A percentile compares a stretch with the other conserved stretches of the same genome.
phyloP scores from a whole-genome alignment of 2,797 vertebrate species.

The Graptemys geographica region DNA sequence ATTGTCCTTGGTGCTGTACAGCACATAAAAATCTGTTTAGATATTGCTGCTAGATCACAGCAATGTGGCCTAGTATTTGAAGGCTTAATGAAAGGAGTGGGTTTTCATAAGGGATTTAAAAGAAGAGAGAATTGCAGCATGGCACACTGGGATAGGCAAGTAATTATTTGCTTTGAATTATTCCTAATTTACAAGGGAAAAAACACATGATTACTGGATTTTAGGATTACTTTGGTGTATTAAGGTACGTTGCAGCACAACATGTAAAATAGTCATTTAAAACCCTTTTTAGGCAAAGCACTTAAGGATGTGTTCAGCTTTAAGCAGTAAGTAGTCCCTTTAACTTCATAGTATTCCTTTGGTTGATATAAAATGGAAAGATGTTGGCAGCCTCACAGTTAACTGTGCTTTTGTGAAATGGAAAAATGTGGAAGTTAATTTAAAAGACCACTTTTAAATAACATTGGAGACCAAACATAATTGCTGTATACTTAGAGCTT shows the following conservation, averaged over 20 bases:
- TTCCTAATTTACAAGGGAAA: background rate
- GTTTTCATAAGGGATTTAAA: background rate
- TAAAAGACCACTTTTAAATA: constrained; percentile 30
- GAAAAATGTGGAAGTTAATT: background rate
- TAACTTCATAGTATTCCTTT: background rate
- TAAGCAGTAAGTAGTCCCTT: background rate
- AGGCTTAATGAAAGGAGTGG: too few relatives aligned
- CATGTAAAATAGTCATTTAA: background rate
- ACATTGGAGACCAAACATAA: background rate
- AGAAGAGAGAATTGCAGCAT: background rate
- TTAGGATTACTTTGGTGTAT: background rate
- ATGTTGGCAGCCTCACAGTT: background rate
- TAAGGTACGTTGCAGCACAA: background rate
- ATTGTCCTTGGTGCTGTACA: background rate
- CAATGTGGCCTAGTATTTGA: background rate
- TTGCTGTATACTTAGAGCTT: constrained; percentile 26
- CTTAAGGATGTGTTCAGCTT: background rate
- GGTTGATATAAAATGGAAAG: background rate
- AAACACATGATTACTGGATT: background rate
- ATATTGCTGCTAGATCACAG: background rate
- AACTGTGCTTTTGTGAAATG: background rate
- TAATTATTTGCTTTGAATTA: background rate
- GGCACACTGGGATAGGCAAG: background rate
- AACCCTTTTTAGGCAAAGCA: background rate
- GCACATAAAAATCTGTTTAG: background rate